Conservation (phyloP, 2,113 vertebrate species). For the Tetraodon nigroviridis region DNA sequence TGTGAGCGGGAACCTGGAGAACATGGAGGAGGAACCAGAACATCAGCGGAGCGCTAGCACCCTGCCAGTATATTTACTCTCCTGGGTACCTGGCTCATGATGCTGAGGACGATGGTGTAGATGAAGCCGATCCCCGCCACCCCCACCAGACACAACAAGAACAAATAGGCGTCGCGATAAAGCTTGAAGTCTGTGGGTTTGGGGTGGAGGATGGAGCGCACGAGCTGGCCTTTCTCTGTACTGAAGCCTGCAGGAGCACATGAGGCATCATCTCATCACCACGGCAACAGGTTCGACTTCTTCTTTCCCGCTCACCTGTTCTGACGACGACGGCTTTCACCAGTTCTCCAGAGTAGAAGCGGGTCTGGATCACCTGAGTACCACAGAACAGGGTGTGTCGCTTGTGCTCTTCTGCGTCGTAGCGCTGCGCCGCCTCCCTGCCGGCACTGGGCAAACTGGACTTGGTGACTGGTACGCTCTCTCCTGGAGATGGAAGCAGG, state of each 20-base stretch:
- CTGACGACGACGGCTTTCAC: constrained; percentile 93
- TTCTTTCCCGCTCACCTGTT: constrained; percentile 76
- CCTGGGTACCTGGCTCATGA: constrained; percentile 81
- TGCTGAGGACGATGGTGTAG: constrained; percentile 86
- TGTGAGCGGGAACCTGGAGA: constrained; percentile 77
- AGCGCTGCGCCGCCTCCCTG: constrained; percentile 74
- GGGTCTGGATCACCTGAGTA: constrained; percentile 93
- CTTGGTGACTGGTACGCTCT: constrained; percentile 98
- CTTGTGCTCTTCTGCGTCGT: constrained; percentile 84
- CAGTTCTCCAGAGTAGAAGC: constrained; percentile 92
- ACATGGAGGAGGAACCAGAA: not conserved
- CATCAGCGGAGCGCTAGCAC: not conserved
- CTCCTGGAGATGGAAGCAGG: constrained; percentile 72
- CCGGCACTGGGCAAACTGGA: constrained; percentile 88
- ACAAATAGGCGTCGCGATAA: constrained; percentile 95
- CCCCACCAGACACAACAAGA: constrained; percentile 89
- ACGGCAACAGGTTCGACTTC: not conserved
- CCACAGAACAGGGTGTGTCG: constrained; percentile 96
- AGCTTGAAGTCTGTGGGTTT: constrained; percentile 98
- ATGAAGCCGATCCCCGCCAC: constrained; percentile 91
- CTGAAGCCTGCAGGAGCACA: constrained; percentile 80
- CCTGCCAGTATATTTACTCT: not conserved
- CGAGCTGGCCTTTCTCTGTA: constrained; percentile 95
- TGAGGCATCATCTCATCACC: not conserved
- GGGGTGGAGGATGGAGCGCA: constrained; percentile 94